A percentile compares a stretch with the other conserved stretches of the same genome.
These are phyloP conservation scores for Nematostella vectensis DNA, from an alignment of 92 coral and sea anemone species.

Conservation along the genomic window DNA sequence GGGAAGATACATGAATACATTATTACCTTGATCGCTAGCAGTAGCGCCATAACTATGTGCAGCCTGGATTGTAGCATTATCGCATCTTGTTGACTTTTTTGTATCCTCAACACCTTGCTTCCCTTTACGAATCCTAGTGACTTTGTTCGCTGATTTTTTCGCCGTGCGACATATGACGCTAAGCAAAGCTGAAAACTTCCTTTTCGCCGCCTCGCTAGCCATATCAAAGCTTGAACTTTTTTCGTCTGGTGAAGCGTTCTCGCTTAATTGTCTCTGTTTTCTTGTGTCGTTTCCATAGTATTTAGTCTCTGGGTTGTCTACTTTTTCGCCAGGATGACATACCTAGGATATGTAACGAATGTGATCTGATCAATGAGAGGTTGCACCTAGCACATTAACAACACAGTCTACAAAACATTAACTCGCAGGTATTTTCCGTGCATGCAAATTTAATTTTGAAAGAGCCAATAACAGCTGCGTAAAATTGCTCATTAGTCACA, in stretches of 20 bases:
- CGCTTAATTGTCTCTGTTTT: not conserved
- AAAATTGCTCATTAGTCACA: too few species aligned
- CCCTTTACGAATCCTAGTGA: constrained; percentile 62
- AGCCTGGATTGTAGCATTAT: constrained; percentile 8
- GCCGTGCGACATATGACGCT: constrained; percentile 79
- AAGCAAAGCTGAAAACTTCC: constrained; percentile 49
- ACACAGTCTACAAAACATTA: too few species aligned
- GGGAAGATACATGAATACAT: too few species aligned
- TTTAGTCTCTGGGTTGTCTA: not conserved
- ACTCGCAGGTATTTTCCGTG: too few species aligned
- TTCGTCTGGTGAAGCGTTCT: not conserved
- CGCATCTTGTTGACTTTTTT: constrained; percentile 2
- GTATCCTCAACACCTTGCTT: constrained; percentile 30
- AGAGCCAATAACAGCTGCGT: too few species aligned
- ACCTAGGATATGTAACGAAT: not conserved
- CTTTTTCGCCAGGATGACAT: not conserved
- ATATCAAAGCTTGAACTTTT: constrained; percentile 1
- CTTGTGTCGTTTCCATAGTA: not conserved
- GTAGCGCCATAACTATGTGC: not conserved
- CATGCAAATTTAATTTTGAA: too few species aligned
- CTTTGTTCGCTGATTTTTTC: constrained; percentile 65
- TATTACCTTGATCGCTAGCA: constrained; percentile 23
- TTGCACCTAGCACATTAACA: too few species aligned
- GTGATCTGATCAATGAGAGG: too few species aligned
- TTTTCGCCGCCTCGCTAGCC: constrained; percentile 22